Base-by-base conservation (phyloP, 2,888 invertebrate genomes). In the Drosophila recens region DNA sequence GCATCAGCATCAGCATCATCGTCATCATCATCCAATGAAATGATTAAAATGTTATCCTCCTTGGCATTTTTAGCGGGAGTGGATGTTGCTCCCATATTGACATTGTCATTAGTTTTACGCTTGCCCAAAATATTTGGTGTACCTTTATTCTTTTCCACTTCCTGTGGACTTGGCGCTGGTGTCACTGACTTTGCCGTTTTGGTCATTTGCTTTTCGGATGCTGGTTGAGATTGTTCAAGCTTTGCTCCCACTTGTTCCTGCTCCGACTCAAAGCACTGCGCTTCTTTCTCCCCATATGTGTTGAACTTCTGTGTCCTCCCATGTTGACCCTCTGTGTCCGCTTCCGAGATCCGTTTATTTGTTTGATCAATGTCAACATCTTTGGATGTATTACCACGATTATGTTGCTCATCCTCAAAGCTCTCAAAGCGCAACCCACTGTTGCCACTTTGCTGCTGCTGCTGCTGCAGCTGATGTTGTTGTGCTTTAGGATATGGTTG, bases 11-110 rank as follows among this genome's bases (percentile, higher is more conserved):
- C n/a, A n/a, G n/a, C 45, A 1, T 68, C 74, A 4, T 84, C 84
- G 0, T 87, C 89, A 40, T 90, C 83, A 67, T 90, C 88, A 58
- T 83, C 87, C 42, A 85, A 45, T 4, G 87, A 77, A 23, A 86
- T 90, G 30, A 87, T 79, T 1, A 75, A 53, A 13, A 90, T 86
- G 6, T 74, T 72, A 4, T 83, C 66, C 46, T 58, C 58, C 52
- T 92, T 69, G n/a, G 62, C 30, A 17, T 75, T 80, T 61, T 75
- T 76, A 4, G 63, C 57, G 34, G 70, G 40, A 0, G 30, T 59
- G 4, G 42, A 46, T 8, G 27, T 11, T 1, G 49, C 10, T 20
- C 8, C 20, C 34, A 23, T 17, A 34, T 36, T 66, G 3, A 10
- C n/a, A 20, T 8, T 56, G 72, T 72, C 62, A 78, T 81, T 80